Evolutionary conservation across 2,888 invertebrate genomes (phyloP).

Genomic region (Zeuzera pyrina): DNA sequence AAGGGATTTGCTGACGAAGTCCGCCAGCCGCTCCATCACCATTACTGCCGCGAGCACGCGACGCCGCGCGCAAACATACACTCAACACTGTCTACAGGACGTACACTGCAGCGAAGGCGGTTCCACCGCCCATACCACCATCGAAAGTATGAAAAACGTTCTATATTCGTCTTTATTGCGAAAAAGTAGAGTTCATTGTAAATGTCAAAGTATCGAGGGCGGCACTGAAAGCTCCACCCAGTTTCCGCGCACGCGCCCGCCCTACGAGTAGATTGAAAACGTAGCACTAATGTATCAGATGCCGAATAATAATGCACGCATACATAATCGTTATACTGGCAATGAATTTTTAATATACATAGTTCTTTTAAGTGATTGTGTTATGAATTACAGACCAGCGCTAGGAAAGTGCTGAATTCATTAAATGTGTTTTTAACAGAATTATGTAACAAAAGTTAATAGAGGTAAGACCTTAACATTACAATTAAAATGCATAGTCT

Average conservation of each 20-base stretch:
- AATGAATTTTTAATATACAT: constrained; percentile 56
- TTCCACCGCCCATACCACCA: constrained; percentile 44
- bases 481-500: too few species aligned
- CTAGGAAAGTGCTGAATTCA: constrained; percentile 1
- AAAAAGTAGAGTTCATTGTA: constrained; percentile 16
- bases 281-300: constrained; percentile 30
- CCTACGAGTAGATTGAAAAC: constrained; percentile 20
- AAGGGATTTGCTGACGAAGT: constrained; percentile 92
- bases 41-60: constrained; percentile 60
- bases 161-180: constrained; percentile 1
- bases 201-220: constrained; percentile 25
- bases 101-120: constrained; percentile 44
- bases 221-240: constrained; percentile 48
- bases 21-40: constrained; percentile 91
- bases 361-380: constrained; percentile 39
- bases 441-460: too few species aligned
- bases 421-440: too few species aligned
- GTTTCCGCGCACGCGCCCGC: constrained; percentile 54
- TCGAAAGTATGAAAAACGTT: constrained; percentile 3
- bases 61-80: constrained; percentile 51
- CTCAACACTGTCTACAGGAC: constrained; percentile 49
- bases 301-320: constrained; percentile 61
- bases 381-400: constrained; percentile 17
- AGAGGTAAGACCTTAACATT: too few species aligned
- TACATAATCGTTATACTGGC: constrained; percentile 66